Evolutionary conservation across 1,140 invertebrate genomes (phyloP), one percentile per base, ranked within the genome.

Genomic region (Brachionus manjavacas): DNA sequence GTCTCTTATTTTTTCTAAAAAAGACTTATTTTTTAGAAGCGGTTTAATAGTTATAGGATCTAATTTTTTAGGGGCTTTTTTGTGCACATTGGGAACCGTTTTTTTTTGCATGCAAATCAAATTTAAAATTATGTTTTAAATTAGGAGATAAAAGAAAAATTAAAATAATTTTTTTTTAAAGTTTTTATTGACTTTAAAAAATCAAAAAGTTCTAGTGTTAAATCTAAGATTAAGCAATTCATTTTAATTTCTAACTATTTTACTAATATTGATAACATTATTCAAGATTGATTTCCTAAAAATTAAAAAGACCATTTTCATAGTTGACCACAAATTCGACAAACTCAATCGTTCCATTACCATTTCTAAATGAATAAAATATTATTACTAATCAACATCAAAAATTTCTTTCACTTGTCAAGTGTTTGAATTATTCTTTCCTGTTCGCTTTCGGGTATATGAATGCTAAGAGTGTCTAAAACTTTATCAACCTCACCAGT

Each of bases 271-370:
- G 16, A 20, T 74, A 39, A 43, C 23, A n/a, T 4, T 4, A 74
- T 41, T 16, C 3, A 20, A 7, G 14, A 76, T 25, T n/a, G 20
- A 39, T 35, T 43, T 39, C 66, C 8, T 60, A 60, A 20, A 60
- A 60, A 25, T 60, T 81, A 23, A 81, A 81, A 11, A 81, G 23
- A 68, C 79, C 79, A 25, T 81, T 81, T 81, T 81, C 79, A 68
- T 81, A 81, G 6, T 81, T 60, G 23, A 64, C 35, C 7, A 81
- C 79, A 35, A 81, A 81, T 68, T 81, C 79, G 8, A 81, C 79
- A 43, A 81, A 81, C 52, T 81, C 79, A 35, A 81, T 81, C 12
- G n/a, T 64, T 3, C 79, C 79, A 28, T 81, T 81, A 14, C 52
- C 79, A 68, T 81, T 81, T 68, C 79, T 81, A 14, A 14, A 81